Evolutionary conservation across 2,888 invertebrate genomes (phyloP).

Genomic region (Dicranocentrus wangi): DNA sequence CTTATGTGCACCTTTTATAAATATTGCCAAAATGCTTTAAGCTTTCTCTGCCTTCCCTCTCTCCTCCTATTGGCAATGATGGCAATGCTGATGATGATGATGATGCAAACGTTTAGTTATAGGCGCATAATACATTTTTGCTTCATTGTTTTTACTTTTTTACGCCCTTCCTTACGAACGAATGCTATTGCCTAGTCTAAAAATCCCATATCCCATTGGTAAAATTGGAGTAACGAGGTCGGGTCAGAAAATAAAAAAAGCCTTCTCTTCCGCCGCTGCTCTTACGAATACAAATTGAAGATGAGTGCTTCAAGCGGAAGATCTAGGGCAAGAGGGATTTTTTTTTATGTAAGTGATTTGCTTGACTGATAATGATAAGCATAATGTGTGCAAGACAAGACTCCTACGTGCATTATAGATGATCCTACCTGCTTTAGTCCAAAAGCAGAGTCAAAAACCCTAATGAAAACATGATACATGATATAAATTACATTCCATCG

Average conservation of each 20-base stretch:
- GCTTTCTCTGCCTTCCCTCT: background rate
- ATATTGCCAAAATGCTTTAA: slow-evolving; percentile 43
- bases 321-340: slow-evolving; percentile 44
- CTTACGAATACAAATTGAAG: slow-evolving; percentile 26
- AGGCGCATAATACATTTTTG: no score
- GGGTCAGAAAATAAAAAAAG: slow-evolving; percentile 36
- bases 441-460: background rate
- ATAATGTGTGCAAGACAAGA: background rate
- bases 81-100: slow-evolving; percentile 42
- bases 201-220: no score
- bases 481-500: no score
- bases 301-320: slow-evolving; percentile 31
- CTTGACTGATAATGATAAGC: slow-evolving; percentile 48
- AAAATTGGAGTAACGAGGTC: slow-evolving; percentile 44
- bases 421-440: background rate
- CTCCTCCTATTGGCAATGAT: slow-evolving; percentile 35
- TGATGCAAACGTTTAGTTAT: no score
- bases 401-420: background rate
- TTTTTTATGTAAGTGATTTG: slow-evolving; percentile 31
- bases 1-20: background rate
- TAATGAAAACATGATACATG: no score
- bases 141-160: background rate
- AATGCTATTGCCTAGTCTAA: background rate
- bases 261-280: background rate
- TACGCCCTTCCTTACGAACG: background rate